phyloP scores from a whole-genome alignment of 2,888 invertebrate species.

The Aproaerema taeniolella region DNA sequence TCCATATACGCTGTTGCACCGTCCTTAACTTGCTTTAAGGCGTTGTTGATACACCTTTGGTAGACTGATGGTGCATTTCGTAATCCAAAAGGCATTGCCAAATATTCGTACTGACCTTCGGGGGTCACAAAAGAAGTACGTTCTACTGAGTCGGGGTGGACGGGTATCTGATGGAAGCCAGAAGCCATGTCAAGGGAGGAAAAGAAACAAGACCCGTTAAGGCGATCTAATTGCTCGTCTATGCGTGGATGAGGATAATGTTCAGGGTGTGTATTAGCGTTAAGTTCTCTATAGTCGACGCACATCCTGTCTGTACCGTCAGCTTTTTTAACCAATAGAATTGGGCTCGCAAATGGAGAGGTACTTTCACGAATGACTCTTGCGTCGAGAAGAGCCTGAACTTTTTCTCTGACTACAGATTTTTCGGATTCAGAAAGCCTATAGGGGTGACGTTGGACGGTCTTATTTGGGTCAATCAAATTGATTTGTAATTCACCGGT shows the following conservation, averaged over 20 bases:
- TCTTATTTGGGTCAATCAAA: conserved; percentile 19
- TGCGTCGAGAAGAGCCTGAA: conserved; percentile 22
- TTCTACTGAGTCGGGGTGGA: neutral
- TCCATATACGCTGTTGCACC: conserved; percentile 18
- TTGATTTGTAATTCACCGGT: conserved; percentile 19
- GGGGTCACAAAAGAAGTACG: conserved; percentile 2
- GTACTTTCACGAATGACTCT: conserved; percentile 27
- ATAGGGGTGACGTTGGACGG: conserved; percentile 20
- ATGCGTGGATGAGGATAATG: conserved; percentile 20
- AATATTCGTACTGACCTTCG: conserved; percentile 3
- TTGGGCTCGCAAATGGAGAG: conserved; percentile 29
- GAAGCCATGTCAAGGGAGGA: conserved; percentile 3
- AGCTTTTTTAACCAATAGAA: conserved; percentile 13
- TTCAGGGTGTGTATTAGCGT: conserved; percentile 25
- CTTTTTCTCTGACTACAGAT: conserved; percentile 22
- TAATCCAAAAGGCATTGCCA: conserved; percentile 1
- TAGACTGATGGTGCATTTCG: neutral
- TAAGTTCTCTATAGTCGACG: conserved; percentile 26
- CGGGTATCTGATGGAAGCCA: conserved; percentile 6
- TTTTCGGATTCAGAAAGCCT: conserved; percentile 21
- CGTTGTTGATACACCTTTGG: conserved; percentile 2
- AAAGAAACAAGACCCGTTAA: conserved; percentile 2
- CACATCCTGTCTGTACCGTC: conserved; percentile 21
- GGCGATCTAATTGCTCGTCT: conserved; percentile 17
- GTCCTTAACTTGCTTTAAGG: neutral